phyloP scores from a whole-genome alignment of 2,797 vertebrate genomes.

The Pterois miles region DNA sequence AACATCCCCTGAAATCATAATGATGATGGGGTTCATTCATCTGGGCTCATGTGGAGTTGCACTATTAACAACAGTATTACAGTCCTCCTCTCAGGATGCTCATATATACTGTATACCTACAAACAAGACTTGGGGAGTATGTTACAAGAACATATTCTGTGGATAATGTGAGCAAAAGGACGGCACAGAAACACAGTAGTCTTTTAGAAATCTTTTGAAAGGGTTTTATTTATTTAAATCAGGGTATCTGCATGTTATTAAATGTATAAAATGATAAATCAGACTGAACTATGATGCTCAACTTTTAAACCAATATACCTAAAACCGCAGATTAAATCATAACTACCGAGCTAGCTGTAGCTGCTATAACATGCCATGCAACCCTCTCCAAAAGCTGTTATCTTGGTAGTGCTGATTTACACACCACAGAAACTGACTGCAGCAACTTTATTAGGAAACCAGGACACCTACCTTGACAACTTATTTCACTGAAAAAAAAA shows the following conservation, averaged over 20 bases:
- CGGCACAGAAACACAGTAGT: neutral
- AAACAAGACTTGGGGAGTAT: neutral
- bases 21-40: constrained; percentile 61
- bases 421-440: neutral
- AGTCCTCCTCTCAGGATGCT: neutral
- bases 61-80: neutral
- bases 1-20: constrained; percentile 70
- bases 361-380: neutral
- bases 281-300: neutral
- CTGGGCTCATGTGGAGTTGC: constrained; percentile 20
- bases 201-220: neutral
- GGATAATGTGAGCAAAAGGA: neutral
- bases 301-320: neutral
- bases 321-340: neutral
- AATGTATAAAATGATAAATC: neutral
- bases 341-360: neutral
- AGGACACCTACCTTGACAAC: neutral
- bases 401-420: neutral
- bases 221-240: neutral
- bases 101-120: neutral
- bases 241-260: neutral
- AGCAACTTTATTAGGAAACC: neutral
- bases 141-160: neutral
- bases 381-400: neutral
- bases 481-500: neutral